phyloP scores from a whole-genome alignment of 2,113 vertebrate species.

The Halichoerus grypus region DNA sequence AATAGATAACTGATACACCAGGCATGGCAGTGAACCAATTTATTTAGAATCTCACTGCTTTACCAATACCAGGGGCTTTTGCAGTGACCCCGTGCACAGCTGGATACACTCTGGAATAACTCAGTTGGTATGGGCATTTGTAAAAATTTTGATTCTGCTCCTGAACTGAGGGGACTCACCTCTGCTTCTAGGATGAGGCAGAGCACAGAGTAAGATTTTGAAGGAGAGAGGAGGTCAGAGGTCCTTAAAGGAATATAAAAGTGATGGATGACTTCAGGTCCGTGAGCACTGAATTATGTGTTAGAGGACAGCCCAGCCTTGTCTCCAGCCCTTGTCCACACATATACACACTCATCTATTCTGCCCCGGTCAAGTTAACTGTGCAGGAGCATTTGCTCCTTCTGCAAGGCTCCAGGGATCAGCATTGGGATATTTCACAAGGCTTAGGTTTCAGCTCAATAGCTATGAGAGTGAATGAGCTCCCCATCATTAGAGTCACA shows the following conservation, averaged over 20 bases:
- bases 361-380: neutral
- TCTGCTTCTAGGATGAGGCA: neutral
- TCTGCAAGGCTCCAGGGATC: neutral
- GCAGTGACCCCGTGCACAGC: rapidly evolving
- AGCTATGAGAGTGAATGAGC: neutral
- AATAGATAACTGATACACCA: neutral
- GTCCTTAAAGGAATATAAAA: neutral
- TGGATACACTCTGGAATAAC: neutral
- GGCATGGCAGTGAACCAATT: neutral
- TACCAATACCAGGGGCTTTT: neutral
- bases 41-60: neutral
- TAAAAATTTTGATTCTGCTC: neutral
- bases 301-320: too few relatives aligned
- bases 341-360: neutral
- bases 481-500: neutral
- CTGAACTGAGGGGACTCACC: neutral
- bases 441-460: neutral
- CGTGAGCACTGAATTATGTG: neutral
- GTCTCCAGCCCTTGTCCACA: neutral
- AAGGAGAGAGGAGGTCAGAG: neutral
- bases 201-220: neutral
- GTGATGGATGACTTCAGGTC: neutral
- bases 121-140: neutral
- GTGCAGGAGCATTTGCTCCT: neutral
- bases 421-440: neutral